These are phyloP conservation scores for Sebastes kiyomatsui DNA, from an alignment of 2,797 vertebrate species.

Conservation along the genomic window DNA sequence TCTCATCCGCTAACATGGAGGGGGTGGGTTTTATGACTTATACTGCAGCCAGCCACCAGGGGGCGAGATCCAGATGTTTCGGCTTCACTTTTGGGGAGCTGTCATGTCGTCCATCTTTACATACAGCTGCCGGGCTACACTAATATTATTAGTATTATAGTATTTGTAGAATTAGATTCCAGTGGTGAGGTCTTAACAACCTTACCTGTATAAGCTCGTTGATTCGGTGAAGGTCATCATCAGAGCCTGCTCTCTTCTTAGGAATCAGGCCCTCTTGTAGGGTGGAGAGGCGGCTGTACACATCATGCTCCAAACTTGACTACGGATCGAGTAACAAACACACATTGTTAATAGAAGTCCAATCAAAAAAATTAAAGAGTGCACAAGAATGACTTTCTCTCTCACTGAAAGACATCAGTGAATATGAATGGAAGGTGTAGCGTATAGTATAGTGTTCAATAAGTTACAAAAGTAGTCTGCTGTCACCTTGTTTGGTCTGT, in stretches of 20 bases:
- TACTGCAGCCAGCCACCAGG: too few relatives aligned
- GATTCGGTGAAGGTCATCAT: constrained; percentile 97
- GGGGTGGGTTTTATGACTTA: too few relatives aligned
- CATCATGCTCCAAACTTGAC: constrained; percentile 96
- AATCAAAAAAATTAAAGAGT: neutral
- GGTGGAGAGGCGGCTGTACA: constrained; percentile 93
- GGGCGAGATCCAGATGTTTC: too few relatives aligned
- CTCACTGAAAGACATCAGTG: neutral
- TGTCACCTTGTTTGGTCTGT: neutral
- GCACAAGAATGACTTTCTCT: neutral
- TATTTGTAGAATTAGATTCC: too few relatives aligned
- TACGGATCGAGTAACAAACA: constrained; percentile 53
- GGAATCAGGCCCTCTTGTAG: constrained; percentile 97
- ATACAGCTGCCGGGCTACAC: too few relatives aligned
- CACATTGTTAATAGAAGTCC: neutral
- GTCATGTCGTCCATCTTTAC: too few relatives aligned
- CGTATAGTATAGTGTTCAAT: neutral
- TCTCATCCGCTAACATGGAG: too few relatives aligned
- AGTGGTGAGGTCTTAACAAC: neutral
- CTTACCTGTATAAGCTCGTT: constrained; percentile 97
- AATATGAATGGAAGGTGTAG: neutral
- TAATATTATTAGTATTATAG: too few relatives aligned
- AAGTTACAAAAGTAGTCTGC: neutral
- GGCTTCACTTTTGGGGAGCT: too few relatives aligned
- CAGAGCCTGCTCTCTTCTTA: constrained; percentile 94